Evolutionary conservation across 2,888 invertebrate genomes (phyloP).

Genomic region (Amiota communis): DNA sequence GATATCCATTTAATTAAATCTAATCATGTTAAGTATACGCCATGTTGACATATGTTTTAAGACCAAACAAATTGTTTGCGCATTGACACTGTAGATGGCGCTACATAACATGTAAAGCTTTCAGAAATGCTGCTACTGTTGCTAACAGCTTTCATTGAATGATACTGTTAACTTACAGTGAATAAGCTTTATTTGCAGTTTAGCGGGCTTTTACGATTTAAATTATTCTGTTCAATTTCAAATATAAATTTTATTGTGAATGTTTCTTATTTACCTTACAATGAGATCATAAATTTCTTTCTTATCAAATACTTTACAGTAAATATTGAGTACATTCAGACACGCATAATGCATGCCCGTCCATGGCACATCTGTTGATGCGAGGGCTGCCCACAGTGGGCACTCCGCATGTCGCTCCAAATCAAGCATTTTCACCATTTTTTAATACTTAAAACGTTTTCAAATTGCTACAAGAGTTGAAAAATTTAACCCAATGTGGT

Average conservation of each 20-base stretch:
- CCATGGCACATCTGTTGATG: conserved; percentile 78
- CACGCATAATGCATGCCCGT: conserved; percentile 89
- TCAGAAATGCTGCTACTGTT: too few relatives aligned
- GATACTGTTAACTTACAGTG: too few relatives aligned
- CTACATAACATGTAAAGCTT: too few relatives aligned
- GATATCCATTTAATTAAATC: conserved; percentile 1
- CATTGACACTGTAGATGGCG: too few relatives aligned
- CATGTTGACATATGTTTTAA: not conserved
- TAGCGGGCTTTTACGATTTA: not conserved
- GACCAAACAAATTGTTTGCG: too few relatives aligned
- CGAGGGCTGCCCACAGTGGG: conserved; percentile 77
- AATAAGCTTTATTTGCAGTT: too few relatives aligned
- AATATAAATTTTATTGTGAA: not conserved
- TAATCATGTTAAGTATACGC: not conserved
- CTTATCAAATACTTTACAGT: conserved; percentile 90
- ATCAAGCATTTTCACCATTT: conserved; percentile 76
- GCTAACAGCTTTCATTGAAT: too few relatives aligned
- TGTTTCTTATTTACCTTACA: conserved; percentile 77
- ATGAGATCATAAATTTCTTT: conserved; percentile 85
- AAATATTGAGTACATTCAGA: conserved; percentile 86
- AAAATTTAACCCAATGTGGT: not conserved
- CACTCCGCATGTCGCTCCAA: conserved; percentile 79
- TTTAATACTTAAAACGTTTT: conserved; percentile 41
- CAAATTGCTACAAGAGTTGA: not conserved
- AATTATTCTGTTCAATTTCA: not conserved